Evolutionary conservation across 1,140 invertebrate species (phyloP).

Genomic region (Vanessa atalanta): DNA sequence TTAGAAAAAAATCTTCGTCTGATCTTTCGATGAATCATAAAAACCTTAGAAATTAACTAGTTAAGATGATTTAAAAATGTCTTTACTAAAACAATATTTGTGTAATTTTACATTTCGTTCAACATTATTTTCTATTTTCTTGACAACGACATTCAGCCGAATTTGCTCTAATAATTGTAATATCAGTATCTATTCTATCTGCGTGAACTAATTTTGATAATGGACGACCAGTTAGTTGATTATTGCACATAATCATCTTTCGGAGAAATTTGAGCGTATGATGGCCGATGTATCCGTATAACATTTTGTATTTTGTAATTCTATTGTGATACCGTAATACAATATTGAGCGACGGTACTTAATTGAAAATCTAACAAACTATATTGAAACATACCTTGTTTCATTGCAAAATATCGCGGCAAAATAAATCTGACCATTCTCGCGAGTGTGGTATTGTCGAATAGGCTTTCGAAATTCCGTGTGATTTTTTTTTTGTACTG

Average conservation of each 20-base stretch:
- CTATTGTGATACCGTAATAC: neutral
- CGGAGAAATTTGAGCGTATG: no score
- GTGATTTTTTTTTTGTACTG: constrained; percentile 16
- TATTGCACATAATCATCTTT: neutral
- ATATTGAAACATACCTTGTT: constrained; percentile 1
- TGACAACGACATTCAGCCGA: no score
- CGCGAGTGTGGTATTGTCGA: constrained; percentile 24
- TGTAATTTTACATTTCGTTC: no score
- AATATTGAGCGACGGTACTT: neutral
- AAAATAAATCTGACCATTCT: constrained; percentile 23
- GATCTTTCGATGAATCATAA: no score
- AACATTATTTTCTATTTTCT: no score
- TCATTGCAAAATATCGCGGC: constrained; percentile 5
- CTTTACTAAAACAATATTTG: no score
- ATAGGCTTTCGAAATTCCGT: constrained; percentile 23
- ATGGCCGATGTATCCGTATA: neutral
- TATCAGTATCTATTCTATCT: no score
- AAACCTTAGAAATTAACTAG: no score
- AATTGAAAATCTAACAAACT: neutral
- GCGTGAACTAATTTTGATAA: constrained; percentile 17
- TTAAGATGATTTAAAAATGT: no score
- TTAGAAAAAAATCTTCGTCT: no score
- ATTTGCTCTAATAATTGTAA: no score
- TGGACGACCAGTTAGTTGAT: constrained; percentile 15
- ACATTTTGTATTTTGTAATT: neutral